Evolutionary conservation across 2,888 invertebrate genomes (phyloP).

Genomic region (Sphaerolaimus hirsutus): DNA sequence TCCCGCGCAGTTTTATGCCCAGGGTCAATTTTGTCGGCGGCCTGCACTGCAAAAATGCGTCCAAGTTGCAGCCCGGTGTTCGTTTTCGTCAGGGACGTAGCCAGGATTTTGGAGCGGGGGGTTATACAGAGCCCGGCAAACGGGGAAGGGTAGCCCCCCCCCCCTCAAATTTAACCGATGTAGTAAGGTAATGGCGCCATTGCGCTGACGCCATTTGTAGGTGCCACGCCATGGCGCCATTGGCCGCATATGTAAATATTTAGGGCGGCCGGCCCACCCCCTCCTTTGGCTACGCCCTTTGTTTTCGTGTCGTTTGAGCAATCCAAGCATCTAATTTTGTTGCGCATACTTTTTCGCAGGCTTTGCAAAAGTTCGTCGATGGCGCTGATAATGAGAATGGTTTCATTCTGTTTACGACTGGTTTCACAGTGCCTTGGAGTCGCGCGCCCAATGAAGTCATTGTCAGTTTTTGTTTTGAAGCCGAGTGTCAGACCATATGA

Average conservation of each 20-base stretch:
- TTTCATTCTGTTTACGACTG: conserved; percentile 18
- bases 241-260: too few relatives aligned
- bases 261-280: too few relatives aligned
- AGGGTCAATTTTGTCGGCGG: conserved; percentile 20
- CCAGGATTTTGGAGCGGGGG: too few relatives aligned
- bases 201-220: too few relatives aligned
- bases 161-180: too few relatives aligned
- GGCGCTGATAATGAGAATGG: conserved; percentile 11
- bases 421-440: conserved; percentile 17
- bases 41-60: conserved; percentile 20
- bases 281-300: background rate
- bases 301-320: background rate
- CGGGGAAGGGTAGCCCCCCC: too few relatives aligned
- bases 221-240: too few relatives aligned
- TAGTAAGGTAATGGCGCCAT: too few relatives aligned
- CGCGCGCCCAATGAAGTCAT: conserved; percentile 13
- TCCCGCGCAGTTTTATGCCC: conserved; percentile 21
- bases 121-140: too few relatives aligned
- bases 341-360: conserved; percentile 12
- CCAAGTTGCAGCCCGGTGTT: conserved; percentile 12
- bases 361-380: conserved; percentile 11
- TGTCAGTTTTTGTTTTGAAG: conserved; percentile 8
- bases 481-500: too few relatives aligned
- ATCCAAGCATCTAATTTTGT: background rate
- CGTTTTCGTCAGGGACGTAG: too few relatives aligned